Conservation (phyloP, 2,113 vertebrate genomes). For the Cairina moschata region DNA sequence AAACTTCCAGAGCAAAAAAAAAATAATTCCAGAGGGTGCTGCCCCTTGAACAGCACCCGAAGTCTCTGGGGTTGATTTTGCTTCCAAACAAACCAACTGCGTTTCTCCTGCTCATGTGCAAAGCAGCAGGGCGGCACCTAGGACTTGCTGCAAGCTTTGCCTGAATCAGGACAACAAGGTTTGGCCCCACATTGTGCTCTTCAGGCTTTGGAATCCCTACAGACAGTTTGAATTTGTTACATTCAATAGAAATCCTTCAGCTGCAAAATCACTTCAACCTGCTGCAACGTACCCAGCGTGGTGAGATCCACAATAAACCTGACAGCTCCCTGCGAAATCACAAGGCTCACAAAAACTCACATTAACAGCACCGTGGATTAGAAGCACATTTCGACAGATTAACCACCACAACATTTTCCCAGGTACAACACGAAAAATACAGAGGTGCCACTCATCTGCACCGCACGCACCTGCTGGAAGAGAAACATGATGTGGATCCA, state of each 20-base stretch:
- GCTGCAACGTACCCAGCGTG: accelerated
- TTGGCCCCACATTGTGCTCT: neutral
- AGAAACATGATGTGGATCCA: slow-evolving; percentile 98
- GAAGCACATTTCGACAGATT: neutral
- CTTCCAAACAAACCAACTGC: neutral
- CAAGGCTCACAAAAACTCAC: neutral
- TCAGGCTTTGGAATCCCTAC: neutral
- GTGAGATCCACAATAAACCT: neutral
- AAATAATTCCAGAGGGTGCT: neutral
- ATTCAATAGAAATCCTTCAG: neutral
- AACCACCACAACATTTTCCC: neutral
- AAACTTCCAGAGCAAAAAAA: neutral
- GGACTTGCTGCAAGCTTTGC: neutral
- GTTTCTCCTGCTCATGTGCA: neutral
- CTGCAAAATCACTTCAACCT: neutral
- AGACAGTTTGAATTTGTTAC: neutral
- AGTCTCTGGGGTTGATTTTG: neutral
- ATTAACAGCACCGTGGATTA: neutral
- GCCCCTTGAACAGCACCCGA: neutral
- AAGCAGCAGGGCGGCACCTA: neutral
- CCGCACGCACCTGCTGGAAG: slow-evolving; percentile 86
- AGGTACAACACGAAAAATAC: accelerated
- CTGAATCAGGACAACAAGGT: neutral
- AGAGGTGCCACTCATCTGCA: neutral
- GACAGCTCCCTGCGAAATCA: neutral